Conservation (phyloP, 2,797 vertebrate genomes). For the Labroides dimidiatus region DNA sequence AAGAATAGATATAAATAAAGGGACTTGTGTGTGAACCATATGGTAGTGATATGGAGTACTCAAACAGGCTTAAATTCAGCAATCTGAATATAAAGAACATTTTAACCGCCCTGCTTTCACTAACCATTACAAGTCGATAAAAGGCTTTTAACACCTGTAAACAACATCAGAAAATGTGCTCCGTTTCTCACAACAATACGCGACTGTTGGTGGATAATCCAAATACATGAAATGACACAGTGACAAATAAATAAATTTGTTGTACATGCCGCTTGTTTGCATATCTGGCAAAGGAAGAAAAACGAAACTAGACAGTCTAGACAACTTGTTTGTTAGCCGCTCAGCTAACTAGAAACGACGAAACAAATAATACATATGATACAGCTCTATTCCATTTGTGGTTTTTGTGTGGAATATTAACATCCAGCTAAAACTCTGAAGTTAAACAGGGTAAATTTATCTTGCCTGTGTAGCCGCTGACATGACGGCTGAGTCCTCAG, state of each 20-base stretch:
- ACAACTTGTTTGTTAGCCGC: not conserved
- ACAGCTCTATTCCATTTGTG: no score
- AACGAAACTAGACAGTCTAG: not conserved
- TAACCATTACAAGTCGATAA: not conserved
- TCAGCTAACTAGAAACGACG: not conserved
- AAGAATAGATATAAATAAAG: no score
- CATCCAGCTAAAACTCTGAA: fast-evolving
- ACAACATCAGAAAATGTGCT: conserved; percentile 3
- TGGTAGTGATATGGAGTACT: not conserved
- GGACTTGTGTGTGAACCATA: not conserved
- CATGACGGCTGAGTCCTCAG: not conserved
- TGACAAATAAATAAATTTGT: fast-evolving
- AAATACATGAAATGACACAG: not conserved
- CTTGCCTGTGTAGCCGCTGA: conserved; percentile 49
- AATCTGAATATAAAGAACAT: not conserved
- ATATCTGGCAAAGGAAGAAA: not conserved
- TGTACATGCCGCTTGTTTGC: not conserved
- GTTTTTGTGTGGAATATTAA: not conserved
- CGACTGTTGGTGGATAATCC: not conserved
- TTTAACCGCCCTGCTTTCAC: not conserved
- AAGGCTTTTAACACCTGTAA: not conserved
- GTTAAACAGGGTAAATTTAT: not conserved
- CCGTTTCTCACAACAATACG: not conserved
- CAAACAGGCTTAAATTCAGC: not conserved
- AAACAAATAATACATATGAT: not conserved